Evolutionary conservation across 92 coral and sea anemone species (phyloP), one percentile per base, ranked within the genome.

Genomic region (Epizoanthus ramosus): DNA sequence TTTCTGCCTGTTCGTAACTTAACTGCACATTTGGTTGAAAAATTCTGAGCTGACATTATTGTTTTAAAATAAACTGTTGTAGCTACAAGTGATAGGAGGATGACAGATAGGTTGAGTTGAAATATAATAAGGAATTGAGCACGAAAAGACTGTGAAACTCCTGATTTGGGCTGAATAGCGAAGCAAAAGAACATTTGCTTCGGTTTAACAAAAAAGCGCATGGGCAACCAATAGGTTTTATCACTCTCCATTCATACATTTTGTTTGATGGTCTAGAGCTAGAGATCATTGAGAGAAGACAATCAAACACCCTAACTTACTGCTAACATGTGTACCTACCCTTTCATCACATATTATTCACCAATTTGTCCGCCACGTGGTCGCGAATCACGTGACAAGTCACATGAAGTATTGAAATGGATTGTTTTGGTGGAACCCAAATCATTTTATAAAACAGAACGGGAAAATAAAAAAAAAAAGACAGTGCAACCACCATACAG

Each of bases 331-430:
- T 77, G 82, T 77, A 37, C 25, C 25, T 22, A 37, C 7, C 10
- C 23, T 57, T 59, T 77, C 61, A 69, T 63, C 39, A 56, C 57
- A 39, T 43, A 13, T 13, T 18, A 37, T 22, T 23, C 57, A 56
- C 70, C 54, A 58, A 63, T 77, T 77, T 77, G 71, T 13, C 15
- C 71, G 39, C 71, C 80, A 77, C 82, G 82, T 77, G 82, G 82
- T 77, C 4, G 70, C 2, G 50, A 21, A 24, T 77, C 82, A 77
- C 82, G 24, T 77, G 82, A 61, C 50, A 37, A 24, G 70, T 60
- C 82, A 77, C 82, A 61, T 77, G 82, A 77, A 18, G 70, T 39
- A 9, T 28, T 50, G 17, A 75, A 75, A 71, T 33, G 66, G 71
- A 19, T 77, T 77, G 59, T 65, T 68, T 50, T 45, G 82, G 70